These are phyloP conservation scores for Myxocyprinus asiaticus DNA, from an alignment of 2,113 vertebrate genomes.

Conservation along the genomic window DNA sequence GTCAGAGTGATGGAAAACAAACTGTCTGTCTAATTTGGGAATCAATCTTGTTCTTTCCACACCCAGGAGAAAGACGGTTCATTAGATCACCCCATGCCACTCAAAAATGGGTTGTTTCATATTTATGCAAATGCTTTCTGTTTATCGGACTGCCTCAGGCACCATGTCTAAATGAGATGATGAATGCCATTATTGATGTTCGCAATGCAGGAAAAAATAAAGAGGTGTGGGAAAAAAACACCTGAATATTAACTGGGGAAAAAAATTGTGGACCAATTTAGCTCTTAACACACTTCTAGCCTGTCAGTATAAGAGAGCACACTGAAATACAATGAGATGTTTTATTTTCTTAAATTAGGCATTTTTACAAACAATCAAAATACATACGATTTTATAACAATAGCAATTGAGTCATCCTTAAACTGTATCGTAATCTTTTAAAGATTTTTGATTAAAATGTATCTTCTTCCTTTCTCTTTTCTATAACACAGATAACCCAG, in stretches of 20 bases:
- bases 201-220: constrained; percentile 50
- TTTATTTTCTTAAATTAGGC: constrained; percentile 41
- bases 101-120: constrained; percentile 56
- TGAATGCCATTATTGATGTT: constrained; percentile 60
- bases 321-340: constrained; percentile 36
- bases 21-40: constrained; percentile 43
- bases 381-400: too few species aligned
- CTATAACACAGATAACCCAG: not conserved
- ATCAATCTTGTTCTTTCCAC: constrained; percentile 41
- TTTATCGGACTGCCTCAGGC: constrained; percentile 59
- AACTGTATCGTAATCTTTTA: too few species aligned
- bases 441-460: not conserved
- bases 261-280: constrained; percentile 48
- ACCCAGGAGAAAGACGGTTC: constrained; percentile 45
- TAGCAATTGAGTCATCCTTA: too few species aligned
- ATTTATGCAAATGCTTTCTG: constrained; percentile 59
- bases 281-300: constrained; percentile 21
- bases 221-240: constrained; percentile 36
- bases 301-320: constrained; percentile 3
- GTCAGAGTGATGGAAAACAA: constrained; percentile 38
- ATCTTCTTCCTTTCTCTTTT: not conserved
- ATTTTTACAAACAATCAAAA: not conserved
- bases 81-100: constrained; percentile 50
- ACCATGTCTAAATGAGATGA: constrained; percentile 58
- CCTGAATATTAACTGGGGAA: constrained; percentile 49